Evolutionary conservation across 2,797 vertebrate genomes (phyloP), one percentile per base, ranked within the genome.

Genomic region (Neoniphon sammara): DNA sequence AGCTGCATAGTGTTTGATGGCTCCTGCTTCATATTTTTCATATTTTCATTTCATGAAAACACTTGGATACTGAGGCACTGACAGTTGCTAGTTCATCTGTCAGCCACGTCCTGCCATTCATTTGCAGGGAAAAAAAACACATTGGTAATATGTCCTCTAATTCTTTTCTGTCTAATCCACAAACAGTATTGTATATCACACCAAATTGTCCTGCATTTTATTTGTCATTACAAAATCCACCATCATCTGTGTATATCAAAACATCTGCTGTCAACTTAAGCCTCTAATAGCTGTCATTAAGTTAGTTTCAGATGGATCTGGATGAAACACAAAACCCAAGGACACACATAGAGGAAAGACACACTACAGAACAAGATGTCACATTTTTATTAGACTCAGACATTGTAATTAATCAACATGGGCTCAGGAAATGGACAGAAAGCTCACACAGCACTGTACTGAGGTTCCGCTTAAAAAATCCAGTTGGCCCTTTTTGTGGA

Each of bases 61-160:
- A 87, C 87, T 83, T 83, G 56, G 77, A 74, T 71, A 56, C 0
- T 56, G 64, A 70, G 66, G 63, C n/a, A 59, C 42, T 85, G 87
- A 86, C 88, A 93, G 85, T 82, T 93, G 89, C 86, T 88, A 88
- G 20, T 94, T 89, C 83, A 77, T 30, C 54, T 82, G 52, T 83
- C 76, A 84, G 54, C 49, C 7, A 54, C 4, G 1, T 7, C 15
- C 57, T 27, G 25, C 56, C 15, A n/a, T 7, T 36, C 18, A 6
- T 58, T 14, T 25, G 7, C 25, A 39, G 49, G 3, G 63, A 27
- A 39, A 56, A 42, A 34, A 34, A 34, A 34, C 17, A 18, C 34
- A n/a, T 39, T 42, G 4, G 46, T 50, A 39, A 54, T 65, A 27
- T 34, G 12, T 42, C 20, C 7, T 70, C 8, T 66, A 7, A 18